Evolutionary conservation across 2,113 vertebrate species (phyloP), one percentile per base, ranked within the genome.

Genomic region (Panthera leo): DNA sequence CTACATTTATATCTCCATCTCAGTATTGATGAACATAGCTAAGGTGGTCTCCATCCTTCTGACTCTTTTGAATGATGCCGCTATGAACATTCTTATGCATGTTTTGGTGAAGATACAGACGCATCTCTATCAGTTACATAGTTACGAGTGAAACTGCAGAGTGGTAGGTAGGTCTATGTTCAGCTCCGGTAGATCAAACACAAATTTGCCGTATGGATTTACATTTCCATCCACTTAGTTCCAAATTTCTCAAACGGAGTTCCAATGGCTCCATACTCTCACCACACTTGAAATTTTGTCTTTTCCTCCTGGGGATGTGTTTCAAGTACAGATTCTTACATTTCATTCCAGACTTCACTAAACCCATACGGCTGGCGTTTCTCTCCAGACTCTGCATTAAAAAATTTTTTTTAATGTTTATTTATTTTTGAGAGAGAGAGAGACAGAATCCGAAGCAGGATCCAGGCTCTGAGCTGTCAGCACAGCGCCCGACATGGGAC

Each of bases 221-320:
- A 21, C 2, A 12, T 23, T 39, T 21, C 16, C 31, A 5, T 6
- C 39, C 5, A 5, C 27, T 65, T 1, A 6, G 10, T 6, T 63
- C 71, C n/a, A 19, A 18, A 39, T 27, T 18, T 39, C 70, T 42
- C 71, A 58, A 36, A 29, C 5, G 25, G 68, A 73, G 63, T 53
- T 80, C n/a, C 58, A 1, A 8, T 45, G 9, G 7, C 31, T 85
- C 34, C n/a, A 42, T 7, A 31, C 11, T 0, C 23, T 65, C 53
- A 39, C 4, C 8, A 51, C 8, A 29, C 15, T 31, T 65, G 8
- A n/a, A 4, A 51, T 83, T 7, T 51, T 65, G 34, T 63, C 3
- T 31, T 5, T 68, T 15, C 48, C 25, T 25, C n/a, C 34, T 55
- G 51, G 70, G 36, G 5, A 34, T 63, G 34, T 70, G 42, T 76